A percentile compares a stretch with the other conserved stretches of the same genome.
Evolutionary conservation across 2,888 invertebrate species (phyloP).

Genomic region (Lymantria monacha): DNA sequence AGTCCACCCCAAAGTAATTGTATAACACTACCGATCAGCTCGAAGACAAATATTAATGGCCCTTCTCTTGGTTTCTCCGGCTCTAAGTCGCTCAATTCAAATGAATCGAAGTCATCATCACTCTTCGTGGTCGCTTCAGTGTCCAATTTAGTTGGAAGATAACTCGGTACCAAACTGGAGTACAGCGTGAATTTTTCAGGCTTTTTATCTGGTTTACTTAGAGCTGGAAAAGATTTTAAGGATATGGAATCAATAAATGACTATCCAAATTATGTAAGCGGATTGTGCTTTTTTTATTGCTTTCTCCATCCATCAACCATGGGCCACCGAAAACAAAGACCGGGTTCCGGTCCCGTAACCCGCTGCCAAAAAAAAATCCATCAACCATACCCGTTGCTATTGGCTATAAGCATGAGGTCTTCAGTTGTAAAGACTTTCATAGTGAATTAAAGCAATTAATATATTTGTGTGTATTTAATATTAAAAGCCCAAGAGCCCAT

Average conservation of each 20-base stretch:
- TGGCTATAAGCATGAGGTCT: too few relatives aligned
- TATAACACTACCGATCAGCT: slow-evolving; percentile 57
- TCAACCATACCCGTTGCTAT: too few relatives aligned
- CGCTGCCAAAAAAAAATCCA: too few relatives aligned
- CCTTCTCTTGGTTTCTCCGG: slow-evolving; percentile 39
- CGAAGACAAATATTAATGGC: slow-evolving; percentile 52
- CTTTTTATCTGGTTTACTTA: slow-evolving; percentile 52
- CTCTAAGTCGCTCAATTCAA: slow-evolving; percentile 45
- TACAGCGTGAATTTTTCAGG: slow-evolving; percentile 66
- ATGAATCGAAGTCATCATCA: slow-evolving; percentile 32
- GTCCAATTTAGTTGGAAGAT: neutral
- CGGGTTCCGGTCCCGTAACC: too few relatives aligned
- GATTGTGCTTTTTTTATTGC: too few relatives aligned
- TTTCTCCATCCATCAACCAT: too few relatives aligned
- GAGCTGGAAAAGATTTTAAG: slow-evolving; percentile 6
- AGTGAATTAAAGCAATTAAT: too few relatives aligned
- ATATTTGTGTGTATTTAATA: too few relatives aligned
- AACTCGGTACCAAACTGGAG: slow-evolving; percentile 31
- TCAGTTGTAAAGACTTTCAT: too few relatives aligned
- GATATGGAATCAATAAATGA: neutral
- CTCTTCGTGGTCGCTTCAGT: slow-evolving; percentile 19
- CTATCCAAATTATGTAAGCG: too few relatives aligned
- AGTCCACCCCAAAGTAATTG: slow-evolving; percentile 63
- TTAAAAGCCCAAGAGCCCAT: too few relatives aligned
- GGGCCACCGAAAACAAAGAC: too few relatives aligned